A percentile compares a stretch with the other conserved stretches of the same genome.
phyloP scores from a whole-genome alignment of 2,113 vertebrate species.

The Zootoca vivipara region DNA sequence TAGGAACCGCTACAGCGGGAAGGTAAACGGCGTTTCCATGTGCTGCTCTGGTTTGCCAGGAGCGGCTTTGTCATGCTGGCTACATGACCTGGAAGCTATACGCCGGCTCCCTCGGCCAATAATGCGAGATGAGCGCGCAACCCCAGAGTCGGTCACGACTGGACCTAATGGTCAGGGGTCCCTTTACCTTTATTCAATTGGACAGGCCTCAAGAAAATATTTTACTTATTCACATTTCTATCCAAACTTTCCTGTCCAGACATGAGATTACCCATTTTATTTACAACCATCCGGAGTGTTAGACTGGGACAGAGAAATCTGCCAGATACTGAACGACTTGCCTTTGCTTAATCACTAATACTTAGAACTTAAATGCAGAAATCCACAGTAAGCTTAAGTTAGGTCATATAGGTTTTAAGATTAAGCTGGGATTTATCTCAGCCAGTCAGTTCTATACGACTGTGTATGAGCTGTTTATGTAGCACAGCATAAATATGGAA shows the following conservation, averaged over 20 bases:
- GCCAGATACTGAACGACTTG: background rate
- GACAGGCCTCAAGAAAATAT: background rate
- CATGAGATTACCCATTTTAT: background rate
- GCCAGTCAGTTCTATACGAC: background rate
- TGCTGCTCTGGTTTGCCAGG: no score
- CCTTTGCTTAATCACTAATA: background rate
- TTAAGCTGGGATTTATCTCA: background rate
- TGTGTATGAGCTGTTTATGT: background rate
- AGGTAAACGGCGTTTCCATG: no score
- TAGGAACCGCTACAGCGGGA: no score
- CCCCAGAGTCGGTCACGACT: no score
- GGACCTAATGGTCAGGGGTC: no score
- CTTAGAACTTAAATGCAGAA: background rate
- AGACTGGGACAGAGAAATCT: background rate
- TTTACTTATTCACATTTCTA: background rate
- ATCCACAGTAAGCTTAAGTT: background rate
- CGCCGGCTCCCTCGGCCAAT: no score
- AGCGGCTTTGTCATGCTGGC: no score
- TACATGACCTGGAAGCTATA: no score
- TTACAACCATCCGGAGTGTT: background rate
- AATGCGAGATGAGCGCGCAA: no score
- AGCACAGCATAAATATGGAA: background rate
- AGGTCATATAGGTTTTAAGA: background rate
- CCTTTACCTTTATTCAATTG: background rate
- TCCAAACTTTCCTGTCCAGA: background rate